Evolutionary conservation across 2,888 invertebrate genomes (phyloP), one percentile per base, ranked within the genome.

Genomic region (Oscheius myriophilus): DNA sequence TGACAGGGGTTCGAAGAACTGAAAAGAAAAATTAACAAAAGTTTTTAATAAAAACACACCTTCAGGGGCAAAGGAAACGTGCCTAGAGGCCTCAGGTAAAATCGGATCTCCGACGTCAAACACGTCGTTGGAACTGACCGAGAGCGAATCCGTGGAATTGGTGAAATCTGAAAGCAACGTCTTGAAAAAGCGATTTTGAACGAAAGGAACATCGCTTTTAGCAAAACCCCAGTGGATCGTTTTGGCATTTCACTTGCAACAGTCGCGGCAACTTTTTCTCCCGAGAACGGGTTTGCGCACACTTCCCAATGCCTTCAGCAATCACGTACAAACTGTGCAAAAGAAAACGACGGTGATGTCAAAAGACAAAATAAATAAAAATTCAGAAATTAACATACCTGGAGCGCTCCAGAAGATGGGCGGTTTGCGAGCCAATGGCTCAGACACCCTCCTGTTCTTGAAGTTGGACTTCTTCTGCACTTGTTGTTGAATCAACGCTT

Each of bases 401-500:
- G 63, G 52, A 65, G 42, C 55, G 33, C 55, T 55, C 65, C 54
- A 57, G 55, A 55, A 65, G 6, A 51, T 18, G 26, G 41, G 42
- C 16, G 67, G 67, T 46, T 67, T 57, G 11, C 59, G 45, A 41
- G 59, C 58, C 51, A 58, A 42, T 14, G 67, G 67, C 59, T 67
- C 67, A 41, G 67, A 58, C 7, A 67, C 58, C 33, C 59, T 46
- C 9, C 67, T 23, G 23, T 58, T 54, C 21, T 55, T 57, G 25
- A 49, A 42, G 26, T 41, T 49, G 18, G 46, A 26, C 25, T 45
- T 43, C 33, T 67, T 67, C 26, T 11, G 51, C 70, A 57, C 54
- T 73, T 76, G 54, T 59, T 70, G 9, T 53, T 73, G 72, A 1
- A 76, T 59, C 33, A 76, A 25, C 9, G 73, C 76, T 61, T 76